Percentiles rank a stretch among this genome's conserved stretches.
These are phyloP conservation scores for Hypanus sabinus DNA, from an alignment of 2,113 vertebrate genomes.

Conservation along the genomic window DNA sequence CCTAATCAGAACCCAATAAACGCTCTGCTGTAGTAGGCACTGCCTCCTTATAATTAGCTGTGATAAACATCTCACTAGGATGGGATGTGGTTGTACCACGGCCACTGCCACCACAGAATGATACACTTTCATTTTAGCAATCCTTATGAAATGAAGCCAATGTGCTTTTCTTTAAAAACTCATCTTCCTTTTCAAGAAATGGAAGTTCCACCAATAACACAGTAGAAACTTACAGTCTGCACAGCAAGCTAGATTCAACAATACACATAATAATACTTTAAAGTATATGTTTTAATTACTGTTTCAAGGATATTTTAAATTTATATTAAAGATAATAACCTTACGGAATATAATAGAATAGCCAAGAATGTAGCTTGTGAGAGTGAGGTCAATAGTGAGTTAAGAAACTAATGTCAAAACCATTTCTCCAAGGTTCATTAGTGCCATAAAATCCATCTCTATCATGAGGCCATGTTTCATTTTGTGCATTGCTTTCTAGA, in stretches of 20 bases:
- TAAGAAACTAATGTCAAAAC: slow-evolving; percentile 2
- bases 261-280: neutral
- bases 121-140: neutral
- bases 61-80: neutral
- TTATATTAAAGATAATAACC: slow-evolving; percentile 13
- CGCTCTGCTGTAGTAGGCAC: no score
- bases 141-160: no score
- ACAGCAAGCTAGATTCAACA: neutral
- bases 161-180: neutral
- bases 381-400: neutral
- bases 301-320: neutral
- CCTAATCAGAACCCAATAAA: no score
- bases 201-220: neutral
- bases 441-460: neutral
- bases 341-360: neutral
- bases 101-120: neutral
- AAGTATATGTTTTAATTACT: neutral
- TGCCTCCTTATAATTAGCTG: neutral
- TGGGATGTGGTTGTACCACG: no score
- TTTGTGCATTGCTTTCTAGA: neutral
- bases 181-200: neutral
- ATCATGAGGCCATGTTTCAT: neutral
- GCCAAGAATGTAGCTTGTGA: neutral
- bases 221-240: neutral
- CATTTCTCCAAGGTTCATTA: neutral